Evolutionary conservation across 2,113 vertebrate genomes (phyloP), one percentile per base, ranked within the genome.

Genomic region (Mugil cephalus): DNA sequence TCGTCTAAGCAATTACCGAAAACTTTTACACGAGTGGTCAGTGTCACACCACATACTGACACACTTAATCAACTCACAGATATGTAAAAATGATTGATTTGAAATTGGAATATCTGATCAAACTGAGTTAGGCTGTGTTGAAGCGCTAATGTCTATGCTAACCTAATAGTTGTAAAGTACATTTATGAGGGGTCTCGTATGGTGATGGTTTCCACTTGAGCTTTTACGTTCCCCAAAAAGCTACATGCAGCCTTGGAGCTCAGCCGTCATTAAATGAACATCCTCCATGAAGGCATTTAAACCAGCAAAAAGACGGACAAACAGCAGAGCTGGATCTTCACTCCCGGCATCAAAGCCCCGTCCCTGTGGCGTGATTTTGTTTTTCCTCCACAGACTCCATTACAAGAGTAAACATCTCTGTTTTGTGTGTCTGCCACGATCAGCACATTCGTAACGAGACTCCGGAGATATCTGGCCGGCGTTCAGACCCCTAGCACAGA

Each of bases 401-500:
- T 82, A 72, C 42, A 69, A 5, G 38, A 83, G 80, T 55, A 66
- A 85, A 89, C 80, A 74, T 84, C 76, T 83, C 40, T 56, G 63
- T 77, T 84, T 80, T 7, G 12, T 55, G 6, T 60, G 67, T 56
- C 69, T 39, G 30, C 4, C 77, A 8, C 18, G 40, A 82, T 76
- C 69, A 61, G 79, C 74, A 1, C 35, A 1, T 8, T 59, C 51
- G 8, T 87, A 92, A 92, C 60, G 80, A 88, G 88, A 52, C 89
- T 72, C 89, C 1, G 76, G 91, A 89, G 90, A 82, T 58, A 63
- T 53, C 61, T 8, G 53, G 42, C 40, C 3, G 7, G 70, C 52
- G 70, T 48, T 79, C 39, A 74, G 61, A 61, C 69, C 17, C 78
- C 70, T 35, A 43, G n/a, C 48, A 15, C 46, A 9, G 11, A 15